Percentiles rank a stretch among this genome's conserved stretches.
Conservation (phyloP, 2,113 vertebrate genomes). For the Cyanoderma ruficeps region DNA sequence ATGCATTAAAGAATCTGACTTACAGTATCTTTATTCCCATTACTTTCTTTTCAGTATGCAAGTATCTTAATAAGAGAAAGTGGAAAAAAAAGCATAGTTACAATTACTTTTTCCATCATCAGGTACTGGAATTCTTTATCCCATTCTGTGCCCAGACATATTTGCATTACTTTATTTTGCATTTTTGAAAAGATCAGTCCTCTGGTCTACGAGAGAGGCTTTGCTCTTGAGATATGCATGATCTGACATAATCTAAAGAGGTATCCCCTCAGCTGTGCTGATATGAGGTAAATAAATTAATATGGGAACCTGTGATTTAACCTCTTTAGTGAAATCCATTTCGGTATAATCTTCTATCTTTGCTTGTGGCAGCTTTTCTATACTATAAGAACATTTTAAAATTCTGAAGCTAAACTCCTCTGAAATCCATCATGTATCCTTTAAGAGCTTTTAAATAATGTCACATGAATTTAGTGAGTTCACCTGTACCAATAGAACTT, state of each 20-base stretch:
- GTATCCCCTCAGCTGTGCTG: neutral
- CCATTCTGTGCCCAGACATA: neutral
- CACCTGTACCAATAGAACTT: neutral
- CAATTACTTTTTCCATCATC: neutral
- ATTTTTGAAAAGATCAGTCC: neutral
- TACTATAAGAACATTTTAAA: neutral
- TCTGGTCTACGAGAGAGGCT: neutral
- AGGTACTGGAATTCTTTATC: neutral
- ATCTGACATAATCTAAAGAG: neutral
- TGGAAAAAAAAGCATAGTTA: neutral
- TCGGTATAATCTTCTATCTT: neutral
- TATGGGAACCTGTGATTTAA: neutral
- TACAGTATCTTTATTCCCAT: neutral
- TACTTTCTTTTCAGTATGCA: neutral
- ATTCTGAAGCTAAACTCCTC: neutral
- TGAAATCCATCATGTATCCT: neutral
- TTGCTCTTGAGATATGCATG: neutral
- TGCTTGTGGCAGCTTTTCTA: neutral
- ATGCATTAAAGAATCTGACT: neutral
- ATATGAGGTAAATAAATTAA: slow-evolving; percentile 15
- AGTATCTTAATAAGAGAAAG: neutral
- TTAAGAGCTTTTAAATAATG: neutral
- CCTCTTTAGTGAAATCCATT: neutral
- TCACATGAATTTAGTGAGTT: neutral
- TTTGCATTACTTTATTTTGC: neutral